Evolutionary conservation across 2,888 invertebrate genomes (phyloP).

Genomic region (Drosophila bunnanda): DNA sequence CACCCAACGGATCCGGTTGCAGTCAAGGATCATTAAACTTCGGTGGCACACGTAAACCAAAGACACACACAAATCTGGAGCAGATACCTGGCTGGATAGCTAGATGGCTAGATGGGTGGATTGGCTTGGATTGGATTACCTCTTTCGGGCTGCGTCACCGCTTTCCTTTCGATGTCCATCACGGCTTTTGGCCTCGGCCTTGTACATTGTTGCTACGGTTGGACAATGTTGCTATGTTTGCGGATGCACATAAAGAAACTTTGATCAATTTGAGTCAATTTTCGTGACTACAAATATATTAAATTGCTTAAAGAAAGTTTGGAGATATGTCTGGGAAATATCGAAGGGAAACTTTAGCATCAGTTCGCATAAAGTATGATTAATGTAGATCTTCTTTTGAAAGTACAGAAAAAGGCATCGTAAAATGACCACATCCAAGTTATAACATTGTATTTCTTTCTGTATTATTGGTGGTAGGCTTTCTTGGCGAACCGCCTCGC

Average conservation of each 20-base stretch:
- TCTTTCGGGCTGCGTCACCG: conserved; percentile 42
- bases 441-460: neutral
- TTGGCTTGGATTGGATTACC: conserved; percentile 55
- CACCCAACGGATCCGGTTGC: conserved; percentile 61
- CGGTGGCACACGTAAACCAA: conserved; percentile 32
- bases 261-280: neutral
- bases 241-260: neutral
- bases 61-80: conserved; percentile 21
- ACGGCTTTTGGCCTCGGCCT: conserved; percentile 48
- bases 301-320: neutral
- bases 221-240: conserved; percentile 20
- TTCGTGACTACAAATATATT: neutral
- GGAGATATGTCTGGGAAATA: neutral
- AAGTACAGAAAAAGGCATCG: too few relatives aligned
- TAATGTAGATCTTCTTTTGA: neutral
- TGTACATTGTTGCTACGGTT: conserved; percentile 43
- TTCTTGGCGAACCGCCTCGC: conserved; percentile 66
- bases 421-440: neutral
- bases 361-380: neutral
- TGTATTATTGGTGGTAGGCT: conserved; percentile 30
- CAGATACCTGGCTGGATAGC: conserved; percentile 4
- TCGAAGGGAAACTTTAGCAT: neutral
- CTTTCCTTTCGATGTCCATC: conserved; percentile 63
- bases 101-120: conserved; percentile 18
- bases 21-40: conserved; percentile 80